Evolutionary conservation across 1,140 invertebrate species (phyloP).

Genomic region (Ips typographus): DNA sequence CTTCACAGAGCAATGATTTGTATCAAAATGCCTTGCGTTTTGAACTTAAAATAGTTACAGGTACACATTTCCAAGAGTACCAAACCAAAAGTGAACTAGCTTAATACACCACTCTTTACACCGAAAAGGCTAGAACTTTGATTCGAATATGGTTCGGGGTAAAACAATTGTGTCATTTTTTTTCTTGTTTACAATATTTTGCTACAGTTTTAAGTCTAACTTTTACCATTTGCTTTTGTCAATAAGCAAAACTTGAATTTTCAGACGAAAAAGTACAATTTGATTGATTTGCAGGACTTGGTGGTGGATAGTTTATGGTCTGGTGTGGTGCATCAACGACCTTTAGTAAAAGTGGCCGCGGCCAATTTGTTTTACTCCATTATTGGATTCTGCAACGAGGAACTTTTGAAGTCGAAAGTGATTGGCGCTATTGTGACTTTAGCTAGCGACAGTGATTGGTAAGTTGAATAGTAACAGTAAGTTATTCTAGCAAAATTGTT

Average conservation of each 20-base stretch:
- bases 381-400: slow-evolving; percentile 60
- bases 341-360: slow-evolving; percentile 60
- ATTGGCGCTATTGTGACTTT: slow-evolving; percentile 71
- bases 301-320: slow-evolving; percentile 67
- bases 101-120: no score
- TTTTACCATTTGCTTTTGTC: not conserved
- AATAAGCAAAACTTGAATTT: not conserved
- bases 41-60: no score
- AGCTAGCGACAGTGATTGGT: slow-evolving; percentile 70
- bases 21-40: no score
- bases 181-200: no score
- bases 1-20: no score
- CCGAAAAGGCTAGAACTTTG: no score
- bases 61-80: no score
- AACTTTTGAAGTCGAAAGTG: slow-evolving; percentile 60
- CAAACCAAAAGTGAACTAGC: no score
- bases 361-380: slow-evolving; percentile 63
- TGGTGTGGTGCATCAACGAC: slow-evolving; percentile 67
- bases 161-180: no score
- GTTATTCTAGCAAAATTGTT: not conserved
- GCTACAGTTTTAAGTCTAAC: not conserved
- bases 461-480: slow-evolving; percentile 44
- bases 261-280: not conserved
- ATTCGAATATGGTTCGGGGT: no score
- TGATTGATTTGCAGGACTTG: slow-evolving; percentile 48